These are phyloP conservation scores for Lobophora halterata DNA, from an alignment of 2,888 invertebrate genomes.

Conservation along the genomic window DNA sequence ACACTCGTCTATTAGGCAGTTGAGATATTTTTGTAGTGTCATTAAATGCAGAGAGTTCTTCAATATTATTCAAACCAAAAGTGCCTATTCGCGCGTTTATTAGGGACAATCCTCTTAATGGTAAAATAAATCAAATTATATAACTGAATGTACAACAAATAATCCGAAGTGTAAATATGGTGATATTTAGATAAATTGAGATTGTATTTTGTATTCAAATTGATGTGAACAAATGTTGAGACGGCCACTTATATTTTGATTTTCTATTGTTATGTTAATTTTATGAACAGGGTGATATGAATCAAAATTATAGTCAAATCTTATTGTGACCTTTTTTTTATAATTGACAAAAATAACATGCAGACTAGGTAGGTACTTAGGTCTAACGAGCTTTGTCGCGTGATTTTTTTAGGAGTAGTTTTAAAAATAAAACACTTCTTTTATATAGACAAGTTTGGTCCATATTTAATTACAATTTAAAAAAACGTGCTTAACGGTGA, in stretches of 20 bases:
- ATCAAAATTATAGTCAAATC: constrained; percentile 23
- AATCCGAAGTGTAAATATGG: constrained; percentile 34
- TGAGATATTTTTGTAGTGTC: too few relatives aligned
- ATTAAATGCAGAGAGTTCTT: too few relatives aligned
- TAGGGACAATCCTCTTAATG: too few relatives aligned
- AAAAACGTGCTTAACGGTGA: too few relatives aligned
- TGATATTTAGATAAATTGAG: constrained; percentile 37
- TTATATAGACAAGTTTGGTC: too few relatives aligned
- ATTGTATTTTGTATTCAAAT: constrained; percentile 28
- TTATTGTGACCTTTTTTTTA: constrained; percentile 9
- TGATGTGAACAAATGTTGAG: constrained; percentile 31
- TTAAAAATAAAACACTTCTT: too few relatives aligned
- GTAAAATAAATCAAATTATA: constrained; percentile 3
- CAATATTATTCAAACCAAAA: too few relatives aligned
- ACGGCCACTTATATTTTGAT: constrained; percentile 23
- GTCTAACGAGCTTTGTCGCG: too few relatives aligned
- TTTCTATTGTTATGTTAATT: constrained; percentile 31
- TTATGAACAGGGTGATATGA: constrained; percentile 23
- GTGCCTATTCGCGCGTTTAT: too few relatives aligned
- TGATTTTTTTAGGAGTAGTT: too few relatives aligned
- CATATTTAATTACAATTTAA: too few relatives aligned
- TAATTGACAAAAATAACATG: constrained; percentile 14
- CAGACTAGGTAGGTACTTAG: constrained; percentile 11
- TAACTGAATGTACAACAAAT: constrained; percentile 12
- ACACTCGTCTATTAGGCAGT: too few relatives aligned